phyloP scores from a whole-genome alignment of 2,888 invertebrate genomes.

The Chymomyza amoena region DNA sequence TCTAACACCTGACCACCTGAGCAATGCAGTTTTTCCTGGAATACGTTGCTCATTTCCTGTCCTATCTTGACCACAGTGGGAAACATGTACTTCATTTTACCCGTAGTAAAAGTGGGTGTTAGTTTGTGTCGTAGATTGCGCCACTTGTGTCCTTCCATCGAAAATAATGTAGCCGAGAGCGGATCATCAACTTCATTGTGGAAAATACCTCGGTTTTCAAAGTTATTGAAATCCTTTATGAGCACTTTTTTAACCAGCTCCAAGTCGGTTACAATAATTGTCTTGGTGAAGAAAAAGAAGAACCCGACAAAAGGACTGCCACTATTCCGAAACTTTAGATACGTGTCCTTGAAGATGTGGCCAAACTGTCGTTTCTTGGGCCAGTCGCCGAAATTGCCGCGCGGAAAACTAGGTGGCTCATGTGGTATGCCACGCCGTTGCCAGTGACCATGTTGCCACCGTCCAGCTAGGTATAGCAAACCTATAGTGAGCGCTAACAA shows the following conservation, averaged over 20 bases:
- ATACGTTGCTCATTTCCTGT: slow-evolving; percentile 35
- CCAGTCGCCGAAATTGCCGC: slow-evolving; percentile 62
- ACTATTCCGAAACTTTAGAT: slow-evolving; percentile 30
- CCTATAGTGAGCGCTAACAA: slow-evolving; percentile 33
- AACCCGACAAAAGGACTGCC: slow-evolving; percentile 65
- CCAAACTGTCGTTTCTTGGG: slow-evolving; percentile 37
- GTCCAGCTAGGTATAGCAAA: slow-evolving; percentile 43
- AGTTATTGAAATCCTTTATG: slow-evolving; percentile 72
- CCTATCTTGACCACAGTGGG: slow-evolving; percentile 61
- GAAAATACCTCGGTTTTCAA: slow-evolving; percentile 69
- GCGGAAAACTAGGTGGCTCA: slow-evolving; percentile 47
- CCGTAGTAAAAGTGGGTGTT: slow-evolving; percentile 75
- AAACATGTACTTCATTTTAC: slow-evolving; percentile 75
- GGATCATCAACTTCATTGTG: slow-evolving; percentile 75
- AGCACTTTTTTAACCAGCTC: slow-evolving; percentile 66
- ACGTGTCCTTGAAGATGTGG: slow-evolving; percentile 46
- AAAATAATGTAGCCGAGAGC: slow-evolving; percentile 73
- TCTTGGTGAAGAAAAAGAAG: slow-evolving; percentile 53
- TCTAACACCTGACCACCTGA: slow-evolving; percentile 59
- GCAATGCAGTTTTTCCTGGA: background rate
- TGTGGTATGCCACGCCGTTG: slow-evolving; percentile 57
- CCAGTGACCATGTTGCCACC: slow-evolving; percentile 56
- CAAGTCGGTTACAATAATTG: slow-evolving; percentile 55
- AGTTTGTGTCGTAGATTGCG: slow-evolving; percentile 72
- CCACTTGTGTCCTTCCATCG: slow-evolving; percentile 77